Base-by-base conservation (phyloP, 2,888 invertebrate genomes). In the Pharmacophagus antenor region DNA sequence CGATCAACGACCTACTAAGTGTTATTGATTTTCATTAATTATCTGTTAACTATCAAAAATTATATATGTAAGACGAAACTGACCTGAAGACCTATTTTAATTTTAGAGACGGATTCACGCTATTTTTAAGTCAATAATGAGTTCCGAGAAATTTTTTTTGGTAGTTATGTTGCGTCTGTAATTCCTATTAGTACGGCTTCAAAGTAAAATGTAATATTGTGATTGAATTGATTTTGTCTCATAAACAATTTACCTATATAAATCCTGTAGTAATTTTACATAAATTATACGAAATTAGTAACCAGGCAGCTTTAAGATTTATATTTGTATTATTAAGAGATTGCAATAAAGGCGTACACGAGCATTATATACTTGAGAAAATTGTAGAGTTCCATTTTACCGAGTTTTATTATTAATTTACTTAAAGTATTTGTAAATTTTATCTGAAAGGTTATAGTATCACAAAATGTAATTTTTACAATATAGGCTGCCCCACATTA, bases 1-100 rank as follows among this genome's bases (percentile, higher is more conserved):
- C 90, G 90, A 89, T 88, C 88, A 88, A 84, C 87, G 89, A 89
- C 90, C 89, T 80, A 81, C 77, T 79, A 77, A 76, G 74, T 42
- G 2, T 8, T 27, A 60, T 56, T 27, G 21, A n/a, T 41, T 37
- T 23, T 25, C 18, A 31, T 56, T 52, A 41, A 56, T 17, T 17
- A 56, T 55, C 17, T 20, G n/a, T 10, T 20, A 7, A 2, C n/a
- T 18, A 44, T 44, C 0, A 37, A 15, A 15, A n/a, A 4, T 2
- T 12, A 2, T 18, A 5, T 44, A 8, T 8, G 8, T 7, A 18
- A 7, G 21, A 37, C 23, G 48, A 53, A 50, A 55, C 44, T 50
- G 55, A 54, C 50, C 48, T 37, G 37, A 1, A 15, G 6, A 12
- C 7, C 0, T 1, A 27, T n/a, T 22, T 44, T 42, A 44, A 12